Evolutionary conservation across 2,797 vertebrate species (phyloP).

Genomic region (Clarias laeviceps): DNA sequence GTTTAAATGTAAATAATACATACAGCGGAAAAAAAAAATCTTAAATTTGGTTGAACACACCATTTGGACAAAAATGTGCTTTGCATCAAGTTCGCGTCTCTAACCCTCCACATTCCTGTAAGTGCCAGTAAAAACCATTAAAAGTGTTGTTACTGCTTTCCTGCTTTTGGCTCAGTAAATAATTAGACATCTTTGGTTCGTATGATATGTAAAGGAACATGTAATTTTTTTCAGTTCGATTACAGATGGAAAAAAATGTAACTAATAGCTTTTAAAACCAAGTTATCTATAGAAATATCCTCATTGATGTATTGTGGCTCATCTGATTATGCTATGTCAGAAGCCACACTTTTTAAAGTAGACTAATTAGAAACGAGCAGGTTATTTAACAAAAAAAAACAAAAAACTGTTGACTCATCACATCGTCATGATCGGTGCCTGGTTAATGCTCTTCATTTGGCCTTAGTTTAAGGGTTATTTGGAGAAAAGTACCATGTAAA

Average conservation of each 20-base stretch:
- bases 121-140: neutral
- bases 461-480: neutral
- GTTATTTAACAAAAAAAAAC: neutral
- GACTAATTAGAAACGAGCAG: neutral
- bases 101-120: neutral
- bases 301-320: neutral
- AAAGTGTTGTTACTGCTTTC: neutral
- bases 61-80: neutral
- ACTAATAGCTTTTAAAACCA: neutral
- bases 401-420: slow-evolving; percentile 7
- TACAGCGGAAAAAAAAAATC: neutral
- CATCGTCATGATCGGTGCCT: neutral
- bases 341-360: neutral
- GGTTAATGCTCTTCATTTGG: neutral
- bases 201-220: neutral
- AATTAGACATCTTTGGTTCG: neutral
- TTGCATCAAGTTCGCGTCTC: neutral
- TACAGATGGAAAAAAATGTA: neutral
- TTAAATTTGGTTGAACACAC: neutral
- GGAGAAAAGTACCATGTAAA: neutral
- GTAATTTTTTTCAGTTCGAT: neutral
- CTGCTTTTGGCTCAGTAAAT: neutral
- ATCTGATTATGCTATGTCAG: neutral
- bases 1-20: neutral
- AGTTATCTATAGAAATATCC: neutral